phyloP scores from a whole-genome alignment of 2,797 vertebrate species.

The Bryconaethiops microstoma region DNA sequence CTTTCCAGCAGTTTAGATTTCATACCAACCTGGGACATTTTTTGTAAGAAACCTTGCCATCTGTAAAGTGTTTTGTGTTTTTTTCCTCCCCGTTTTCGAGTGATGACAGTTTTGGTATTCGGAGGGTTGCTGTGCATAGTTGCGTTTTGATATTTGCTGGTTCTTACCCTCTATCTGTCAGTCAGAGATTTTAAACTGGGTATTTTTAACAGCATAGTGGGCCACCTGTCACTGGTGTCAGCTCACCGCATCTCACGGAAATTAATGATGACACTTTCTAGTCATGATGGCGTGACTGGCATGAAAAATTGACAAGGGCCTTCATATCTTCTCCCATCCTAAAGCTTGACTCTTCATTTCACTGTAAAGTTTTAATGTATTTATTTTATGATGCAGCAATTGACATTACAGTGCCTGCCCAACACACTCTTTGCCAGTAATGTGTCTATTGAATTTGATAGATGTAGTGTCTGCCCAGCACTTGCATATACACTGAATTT shows the following conservation, averaged over 20 bases:
- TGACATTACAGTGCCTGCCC: slow-evolving; percentile 20
- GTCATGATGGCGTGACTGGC: slow-evolving; percentile 27
- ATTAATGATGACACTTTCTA: slow-evolving; percentile 41
- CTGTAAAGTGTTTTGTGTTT: slow-evolving; percentile 25
- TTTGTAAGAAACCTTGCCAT: slow-evolving; percentile 18
- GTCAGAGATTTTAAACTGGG: slow-evolving; percentile 30
- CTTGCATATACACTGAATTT: not conserved
- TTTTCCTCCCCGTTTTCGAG: not conserved
- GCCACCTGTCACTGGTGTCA: slow-evolving; percentile 36
- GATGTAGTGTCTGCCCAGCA: not conserved
- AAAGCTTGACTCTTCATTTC: slow-evolving; percentile 27
- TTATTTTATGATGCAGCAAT: slow-evolving; percentile 7
- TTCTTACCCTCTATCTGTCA: slow-evolving; percentile 36
- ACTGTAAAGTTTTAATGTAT: slow-evolving; percentile 27
- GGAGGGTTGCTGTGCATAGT: slow-evolving; percentile 1
- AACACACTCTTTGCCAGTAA: slow-evolving; percentile 29
- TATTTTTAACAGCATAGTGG: slow-evolving; percentile 51
- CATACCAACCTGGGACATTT: not conserved
- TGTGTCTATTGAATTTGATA: slow-evolving; percentile 18
- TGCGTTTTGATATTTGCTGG: slow-evolving; percentile 35
- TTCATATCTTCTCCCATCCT: slow-evolving; percentile 16
- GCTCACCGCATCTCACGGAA: slow-evolving; percentile 4
- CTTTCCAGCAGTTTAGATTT: not conserved
- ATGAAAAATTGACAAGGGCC: slow-evolving; percentile 31
- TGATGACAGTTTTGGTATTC: slow-evolving; percentile 4